Evolutionary conservation across 2,888 invertebrate species (phyloP).

Genomic region (Cerceris ruficornis): DNA sequence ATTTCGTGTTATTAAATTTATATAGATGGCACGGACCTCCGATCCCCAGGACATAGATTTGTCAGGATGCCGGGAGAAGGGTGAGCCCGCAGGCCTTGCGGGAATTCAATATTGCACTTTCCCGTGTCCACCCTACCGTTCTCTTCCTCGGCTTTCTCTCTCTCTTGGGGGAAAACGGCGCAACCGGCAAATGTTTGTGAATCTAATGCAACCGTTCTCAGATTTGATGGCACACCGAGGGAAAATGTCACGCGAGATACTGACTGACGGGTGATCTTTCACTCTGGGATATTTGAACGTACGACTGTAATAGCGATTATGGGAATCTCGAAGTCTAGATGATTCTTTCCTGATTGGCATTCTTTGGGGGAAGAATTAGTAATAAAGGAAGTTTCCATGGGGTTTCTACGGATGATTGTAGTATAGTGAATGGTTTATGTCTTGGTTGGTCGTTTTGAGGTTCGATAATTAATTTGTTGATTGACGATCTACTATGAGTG

Average conservation of each 20-base stretch:
- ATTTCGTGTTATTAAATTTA: constrained; percentile 76
- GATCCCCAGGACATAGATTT: constrained; percentile 68
- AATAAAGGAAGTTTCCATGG: too few species aligned
- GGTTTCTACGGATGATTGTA: too few species aligned
- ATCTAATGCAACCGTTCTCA: constrained; percentile 68
- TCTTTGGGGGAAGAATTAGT: too few species aligned
- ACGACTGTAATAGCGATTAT: not conserved
- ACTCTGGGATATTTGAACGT: not conserved
- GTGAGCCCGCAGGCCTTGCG: constrained; percentile 56
- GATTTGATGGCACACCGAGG: constrained; percentile 61
- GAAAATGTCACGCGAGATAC: constrained; percentile 25
- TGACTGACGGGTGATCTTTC: constrained; percentile 40
- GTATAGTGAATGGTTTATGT: too few species aligned
- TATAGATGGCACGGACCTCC: constrained; percentile 67
- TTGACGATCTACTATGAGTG: too few species aligned
- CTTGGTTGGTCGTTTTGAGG: too few species aligned
- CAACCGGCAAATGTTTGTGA: constrained; percentile 69
- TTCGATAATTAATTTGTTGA: too few species aligned
- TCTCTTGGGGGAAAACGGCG: constrained; percentile 39
- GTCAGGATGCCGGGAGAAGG: constrained; percentile 54
- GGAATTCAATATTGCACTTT: constrained; percentile 72
- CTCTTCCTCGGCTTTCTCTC: constrained; percentile 40
- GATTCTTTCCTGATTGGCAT: too few species aligned
- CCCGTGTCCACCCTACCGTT: constrained; percentile 55
- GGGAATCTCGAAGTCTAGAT: too few species aligned